Conservation (phyloP, 1,140 invertebrate genomes). For the Psilanteris sp. region DNA sequence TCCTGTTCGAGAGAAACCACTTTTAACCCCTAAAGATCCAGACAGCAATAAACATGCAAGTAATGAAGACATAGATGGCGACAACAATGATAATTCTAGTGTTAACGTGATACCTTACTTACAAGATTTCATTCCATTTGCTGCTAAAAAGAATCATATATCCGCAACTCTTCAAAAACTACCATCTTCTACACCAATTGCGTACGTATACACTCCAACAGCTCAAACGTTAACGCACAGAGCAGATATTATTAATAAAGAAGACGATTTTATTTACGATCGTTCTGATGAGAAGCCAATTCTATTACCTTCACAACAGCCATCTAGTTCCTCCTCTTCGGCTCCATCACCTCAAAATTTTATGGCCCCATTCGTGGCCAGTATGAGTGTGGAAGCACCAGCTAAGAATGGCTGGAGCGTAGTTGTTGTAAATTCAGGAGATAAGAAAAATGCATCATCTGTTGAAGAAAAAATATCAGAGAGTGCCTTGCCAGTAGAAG, state of each 20-base stretch:
- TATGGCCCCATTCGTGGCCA: slow-evolving; percentile 86
- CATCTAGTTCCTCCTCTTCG: slow-evolving; percentile 77
- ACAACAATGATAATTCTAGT: slow-evolving; percentile 54
- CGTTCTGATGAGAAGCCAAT: slow-evolving; percentile 66
- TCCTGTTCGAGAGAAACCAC: slow-evolving; percentile 72
- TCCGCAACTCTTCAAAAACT: slow-evolving; percentile 74
- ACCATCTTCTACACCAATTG: slow-evolving; percentile 72
- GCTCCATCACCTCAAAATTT: slow-evolving; percentile 82
- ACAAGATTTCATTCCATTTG: slow-evolving; percentile 80
- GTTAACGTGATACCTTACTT: slow-evolving; percentile 80
- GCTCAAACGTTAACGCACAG: slow-evolving; percentile 61
- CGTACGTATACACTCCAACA: slow-evolving; percentile 76
- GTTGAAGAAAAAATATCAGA: slow-evolving; percentile 63
- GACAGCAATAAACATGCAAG: slow-evolving; percentile 46
- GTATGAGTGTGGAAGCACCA: slow-evolving; percentile 81
- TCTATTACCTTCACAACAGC: slow-evolving; percentile 75
- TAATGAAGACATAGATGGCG: slow-evolving; percentile 35
- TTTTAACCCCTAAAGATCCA: slow-evolving; percentile 73
- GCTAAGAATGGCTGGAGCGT: slow-evolving; percentile 84
- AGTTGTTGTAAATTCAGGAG: slow-evolving; percentile 74
- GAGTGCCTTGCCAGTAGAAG: slow-evolving; percentile 47
- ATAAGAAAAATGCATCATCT: slow-evolving; percentile 60
- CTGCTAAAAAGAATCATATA: slow-evolving; percentile 74
- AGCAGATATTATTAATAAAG: slow-evolving; percentile 50
- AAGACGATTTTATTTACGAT: slow-evolving; percentile 37